Evolutionary conservation across 2,888 invertebrate genomes (phyloP).

Genomic region (Drosophila anomalata): DNA sequence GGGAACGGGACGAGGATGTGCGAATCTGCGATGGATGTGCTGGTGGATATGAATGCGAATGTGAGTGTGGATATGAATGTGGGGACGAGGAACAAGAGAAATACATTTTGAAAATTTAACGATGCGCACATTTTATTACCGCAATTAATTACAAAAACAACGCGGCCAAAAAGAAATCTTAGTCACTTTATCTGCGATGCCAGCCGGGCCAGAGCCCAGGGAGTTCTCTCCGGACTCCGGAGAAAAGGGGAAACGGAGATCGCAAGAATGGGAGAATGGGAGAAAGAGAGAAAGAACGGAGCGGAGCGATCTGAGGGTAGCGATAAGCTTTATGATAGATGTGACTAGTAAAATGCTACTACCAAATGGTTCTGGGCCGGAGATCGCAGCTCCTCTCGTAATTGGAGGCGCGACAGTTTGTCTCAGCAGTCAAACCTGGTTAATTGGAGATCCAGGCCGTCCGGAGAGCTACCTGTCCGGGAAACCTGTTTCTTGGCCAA

Average conservation of each 20-base stretch:
- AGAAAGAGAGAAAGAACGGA: conserved; percentile 14
- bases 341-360: conserved; percentile 79
- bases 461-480: conserved; percentile 21
- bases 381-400: conserved; percentile 53
- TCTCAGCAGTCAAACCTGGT: conserved; percentile 62
- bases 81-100: conserved; percentile 57
- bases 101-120: conserved; percentile 80
- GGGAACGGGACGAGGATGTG: conserved; percentile 32
- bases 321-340: conserved; percentile 77
- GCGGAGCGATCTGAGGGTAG: conserved; percentile 39
- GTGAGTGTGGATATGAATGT: conserved; percentile 22
- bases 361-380: conserved; percentile 69
- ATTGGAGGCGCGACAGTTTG: conserved; percentile 75
- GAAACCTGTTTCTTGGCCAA: conserved; percentile 70
- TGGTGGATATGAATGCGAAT: conserved; percentile 16
- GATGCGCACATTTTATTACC: conserved; percentile 82
- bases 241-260: conserved; percentile 8
- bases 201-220: conserved; percentile 15
- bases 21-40: conserved; percentile 10
- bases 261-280: background rate
- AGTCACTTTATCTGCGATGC: conserved; percentile 54
- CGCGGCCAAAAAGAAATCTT: conserved; percentile 64
- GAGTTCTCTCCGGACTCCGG: background rate
- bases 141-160: conserved; percentile 82
- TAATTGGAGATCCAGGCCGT: conserved; percentile 57